Evolutionary conservation across 1,140 invertebrate genomes (phyloP).

Genomic region (Branchinecta lindahli): DNA sequence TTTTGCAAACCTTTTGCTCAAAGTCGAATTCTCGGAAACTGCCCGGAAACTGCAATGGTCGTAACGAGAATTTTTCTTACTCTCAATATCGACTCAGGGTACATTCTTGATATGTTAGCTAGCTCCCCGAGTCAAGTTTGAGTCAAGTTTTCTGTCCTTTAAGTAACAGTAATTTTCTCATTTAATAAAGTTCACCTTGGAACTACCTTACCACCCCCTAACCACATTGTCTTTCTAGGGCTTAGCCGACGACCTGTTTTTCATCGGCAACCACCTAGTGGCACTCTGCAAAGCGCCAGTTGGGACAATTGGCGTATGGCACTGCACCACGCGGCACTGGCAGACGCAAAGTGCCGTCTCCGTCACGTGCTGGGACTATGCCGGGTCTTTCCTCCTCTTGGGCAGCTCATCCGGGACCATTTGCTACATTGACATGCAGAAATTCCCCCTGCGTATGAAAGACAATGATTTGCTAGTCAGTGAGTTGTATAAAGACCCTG

Average conservation of each 20-base stretch:
- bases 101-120: too few relatives aligned
- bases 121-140: too few relatives aligned
- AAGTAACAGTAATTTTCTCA: too few relatives aligned
- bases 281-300: conserved; percentile 58
- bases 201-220: too few relatives aligned
- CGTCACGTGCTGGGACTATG: conserved; percentile 87
- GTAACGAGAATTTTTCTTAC: too few relatives aligned
- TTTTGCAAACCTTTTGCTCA: too few relatives aligned
- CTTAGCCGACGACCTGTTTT: conserved; percentile 85
- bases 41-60: too few relatives aligned
- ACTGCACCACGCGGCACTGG: conserved; percentile 96
- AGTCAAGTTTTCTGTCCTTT: too few relatives aligned
- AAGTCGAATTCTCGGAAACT: too few relatives aligned
- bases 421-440: conserved; percentile 99
- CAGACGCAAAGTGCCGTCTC: conserved; percentile 89
- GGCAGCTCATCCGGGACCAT: conserved; percentile 93
- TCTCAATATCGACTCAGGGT: too few relatives aligned
- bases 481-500: conserved; percentile 86
- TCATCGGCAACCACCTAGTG: conserved; percentile 91
- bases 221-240: conserved; percentile 45
- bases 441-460: conserved; percentile 95
- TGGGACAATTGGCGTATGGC: conserved; percentile 97
- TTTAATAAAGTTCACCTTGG: too few relatives aligned
- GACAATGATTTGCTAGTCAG: conserved; percentile 96
- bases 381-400: conserved; percentile 81